These are phyloP conservation scores for Plectrocnemia conspersa DNA, from an alignment of 1,140 invertebrate species.

Conservation along the genomic window DNA sequence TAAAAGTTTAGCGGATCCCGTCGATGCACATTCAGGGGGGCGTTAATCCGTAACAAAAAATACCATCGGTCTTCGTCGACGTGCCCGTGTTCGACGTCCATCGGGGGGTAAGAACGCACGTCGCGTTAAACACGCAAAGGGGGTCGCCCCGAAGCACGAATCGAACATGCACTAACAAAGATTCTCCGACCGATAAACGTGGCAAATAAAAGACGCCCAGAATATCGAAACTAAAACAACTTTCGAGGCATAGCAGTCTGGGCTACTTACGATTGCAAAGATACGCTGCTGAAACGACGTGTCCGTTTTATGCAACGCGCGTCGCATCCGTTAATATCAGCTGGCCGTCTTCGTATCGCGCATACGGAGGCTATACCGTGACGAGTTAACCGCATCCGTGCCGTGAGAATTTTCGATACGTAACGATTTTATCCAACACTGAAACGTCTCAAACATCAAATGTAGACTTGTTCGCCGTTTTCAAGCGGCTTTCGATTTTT, in stretches of 20 bases:
- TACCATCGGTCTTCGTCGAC: not conserved
- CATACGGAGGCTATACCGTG: constrained; percentile 10
- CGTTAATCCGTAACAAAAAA: not conserved
- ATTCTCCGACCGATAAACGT: constrained; percentile 17
- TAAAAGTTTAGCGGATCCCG: no score
- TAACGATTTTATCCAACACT: constrained; percentile 14
- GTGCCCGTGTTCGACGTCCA: not conserved
- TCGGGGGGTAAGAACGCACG: not conserved
- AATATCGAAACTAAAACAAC: constrained; percentile 31
- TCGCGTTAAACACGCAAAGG: not conserved
- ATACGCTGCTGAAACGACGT: constrained; percentile 19
- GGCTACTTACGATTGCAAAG: constrained; percentile 34
- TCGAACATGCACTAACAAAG: constrained; percentile 31
- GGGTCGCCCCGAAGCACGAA: not conserved
- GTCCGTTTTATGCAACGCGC: constrained; percentile 18
- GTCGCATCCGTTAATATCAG: constrained; percentile 8
- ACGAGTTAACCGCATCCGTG: constrained; percentile 26
- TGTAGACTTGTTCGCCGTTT: not conserved
- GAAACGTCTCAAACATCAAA: constrained; percentile 24
- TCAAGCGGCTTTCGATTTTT: not conserved
- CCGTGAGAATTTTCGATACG: constrained; percentile 1
- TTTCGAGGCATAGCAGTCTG: constrained; percentile 34
- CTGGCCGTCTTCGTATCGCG: constrained; percentile 20
- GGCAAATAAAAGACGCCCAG: constrained; percentile 23
- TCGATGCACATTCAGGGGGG: no score